These are phyloP conservation scores for Icerya purchasi DNA, from an alignment of 2,888 invertebrate species.

Conservation along the genomic window DNA sequence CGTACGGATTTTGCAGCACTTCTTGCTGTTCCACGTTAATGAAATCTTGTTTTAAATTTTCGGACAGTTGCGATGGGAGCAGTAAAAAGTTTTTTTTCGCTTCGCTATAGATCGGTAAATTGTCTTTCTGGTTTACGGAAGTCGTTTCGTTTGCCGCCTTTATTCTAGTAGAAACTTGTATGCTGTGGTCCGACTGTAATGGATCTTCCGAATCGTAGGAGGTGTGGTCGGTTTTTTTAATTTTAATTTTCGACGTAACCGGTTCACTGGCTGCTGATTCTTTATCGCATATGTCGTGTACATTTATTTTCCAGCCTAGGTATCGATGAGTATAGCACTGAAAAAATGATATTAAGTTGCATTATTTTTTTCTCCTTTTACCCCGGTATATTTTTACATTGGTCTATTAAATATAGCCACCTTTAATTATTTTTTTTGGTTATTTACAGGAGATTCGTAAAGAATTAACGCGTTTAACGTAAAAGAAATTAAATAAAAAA, in stretches of 20 bases:
- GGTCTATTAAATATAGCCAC: background rate
- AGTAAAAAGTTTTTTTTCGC: slow-evolving; percentile 10
- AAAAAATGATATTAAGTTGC: too few species aligned
- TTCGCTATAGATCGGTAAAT: slow-evolving; percentile 1
- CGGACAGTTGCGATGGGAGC: slow-evolving; percentile 6
- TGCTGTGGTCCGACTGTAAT: slow-evolving; percentile 34
- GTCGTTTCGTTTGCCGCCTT: slow-evolving; percentile 29
- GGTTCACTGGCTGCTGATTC: slow-evolving; percentile 33
- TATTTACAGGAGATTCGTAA: too few species aligned
- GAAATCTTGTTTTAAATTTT: background rate
- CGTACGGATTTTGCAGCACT: slow-evolving; percentile 9
- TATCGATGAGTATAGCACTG: slow-evolving; percentile 84
- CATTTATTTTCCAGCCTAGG: slow-evolving; percentile 87
- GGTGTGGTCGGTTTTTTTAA: slow-evolving; percentile 22
- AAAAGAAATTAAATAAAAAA: too few species aligned
- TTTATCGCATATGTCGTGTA: slow-evolving; percentile 57
- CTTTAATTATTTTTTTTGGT: background rate
- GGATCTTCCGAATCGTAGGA: slow-evolving; percentile 28
- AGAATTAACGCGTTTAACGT: too few species aligned
- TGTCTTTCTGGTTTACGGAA: slow-evolving; percentile 1
- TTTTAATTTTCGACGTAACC: slow-evolving; percentile 25
- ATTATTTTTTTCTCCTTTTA: too few species aligned
- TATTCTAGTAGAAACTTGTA: slow-evolving; percentile 40
- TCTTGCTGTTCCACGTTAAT: background rate
- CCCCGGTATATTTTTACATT: too few species aligned